Percentiles rank a stretch among this genome's conserved stretches.
Conservation (phyloP, 1,140 invertebrate species). For the Zelostemma sp. region DNA sequence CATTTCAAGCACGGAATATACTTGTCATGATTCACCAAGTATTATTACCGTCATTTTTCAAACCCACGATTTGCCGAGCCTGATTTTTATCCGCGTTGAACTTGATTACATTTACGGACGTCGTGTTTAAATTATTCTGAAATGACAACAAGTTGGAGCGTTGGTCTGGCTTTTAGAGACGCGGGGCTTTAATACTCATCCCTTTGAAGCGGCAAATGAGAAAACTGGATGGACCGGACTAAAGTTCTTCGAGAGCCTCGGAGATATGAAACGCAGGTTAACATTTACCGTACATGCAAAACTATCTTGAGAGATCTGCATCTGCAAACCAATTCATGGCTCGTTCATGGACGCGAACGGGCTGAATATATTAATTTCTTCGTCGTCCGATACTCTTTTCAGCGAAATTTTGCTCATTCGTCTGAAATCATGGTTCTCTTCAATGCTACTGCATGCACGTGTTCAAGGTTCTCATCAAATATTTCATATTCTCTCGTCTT, state of each 20-base stretch:
- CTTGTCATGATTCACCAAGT: not conserved
- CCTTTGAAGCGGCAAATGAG: conserved; percentile 12
- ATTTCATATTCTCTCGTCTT: no score
- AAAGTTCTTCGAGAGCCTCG: not conserved
- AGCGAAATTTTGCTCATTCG: not conserved
- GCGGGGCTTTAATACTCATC: not conserved
- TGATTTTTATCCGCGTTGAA: not conserved
- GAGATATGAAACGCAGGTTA: conserved; percentile 21
- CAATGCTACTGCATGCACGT: no score
- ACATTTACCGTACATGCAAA: conserved; percentile 22
- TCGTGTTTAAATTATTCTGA: not conserved
- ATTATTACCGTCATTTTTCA: not conserved
- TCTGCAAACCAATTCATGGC: conserved; percentile 20
- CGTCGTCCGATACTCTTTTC: conserved; percentile 9
- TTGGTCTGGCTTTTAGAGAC: not conserved
- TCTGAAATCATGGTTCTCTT: not conserved
- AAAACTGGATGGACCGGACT: conserved; percentile 20
- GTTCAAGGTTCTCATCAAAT: no score
- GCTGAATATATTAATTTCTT: conserved; percentile 33
- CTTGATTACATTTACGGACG: not conserved
- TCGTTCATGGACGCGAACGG: conserved; percentile 23
- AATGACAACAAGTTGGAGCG: not conserved
- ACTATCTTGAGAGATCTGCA: conserved; percentile 33
- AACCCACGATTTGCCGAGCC: not conserved
- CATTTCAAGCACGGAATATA: not conserved